Base-by-base conservation (phyloP, 2,113 vertebrate genomes). In the Festucalex cinctus region DNA sequence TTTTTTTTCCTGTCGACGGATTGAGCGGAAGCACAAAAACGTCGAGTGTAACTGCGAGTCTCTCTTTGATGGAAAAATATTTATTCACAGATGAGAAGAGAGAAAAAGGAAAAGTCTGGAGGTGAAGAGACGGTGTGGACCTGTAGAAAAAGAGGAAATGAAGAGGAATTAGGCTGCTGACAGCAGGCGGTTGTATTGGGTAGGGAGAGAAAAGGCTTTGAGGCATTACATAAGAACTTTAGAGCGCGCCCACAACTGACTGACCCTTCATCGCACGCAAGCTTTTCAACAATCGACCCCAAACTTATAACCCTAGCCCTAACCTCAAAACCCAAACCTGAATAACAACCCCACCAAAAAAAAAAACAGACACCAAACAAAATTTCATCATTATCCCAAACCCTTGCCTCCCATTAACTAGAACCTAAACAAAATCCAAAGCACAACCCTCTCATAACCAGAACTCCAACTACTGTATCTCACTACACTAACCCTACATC, bases 21-120 rank as follows among this genome's bases (percentile, higher is more conserved):
- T 57, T 28, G 16, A 17, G 79, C 82, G 62, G 80, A 73, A 82
- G 76, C 76, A 66, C 75, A 76, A 75, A 85, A 79, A 75, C 77
- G 16, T 57, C 26, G 54, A 39, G 81, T 75, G 74, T 84, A 83
- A 84, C 85, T 63, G 57, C 51, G n/a, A 79, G 81, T 81, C 73
- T 84, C 86, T 79, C 80, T 77, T 79, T 74, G 86, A 91, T 90
- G 88, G 88, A 87, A 81, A 88, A 80, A 90, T 87, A 86, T 85
- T 80, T 90, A 92, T 91, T 91, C 90, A 91, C 91, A 92, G 88
- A 91, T 91, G 90, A 89, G 81, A 82, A 69, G 82, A 85, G 83
- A 78, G 70, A 57, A 57, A 83, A 86, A 80, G 69, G 74, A 73
- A 81, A 78, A 73, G 77, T 89, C 82, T 85, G 85, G 83, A 81